Conservation (phyloP, 1,140 invertebrate species). For the Harlomillsia oculata region DNA sequence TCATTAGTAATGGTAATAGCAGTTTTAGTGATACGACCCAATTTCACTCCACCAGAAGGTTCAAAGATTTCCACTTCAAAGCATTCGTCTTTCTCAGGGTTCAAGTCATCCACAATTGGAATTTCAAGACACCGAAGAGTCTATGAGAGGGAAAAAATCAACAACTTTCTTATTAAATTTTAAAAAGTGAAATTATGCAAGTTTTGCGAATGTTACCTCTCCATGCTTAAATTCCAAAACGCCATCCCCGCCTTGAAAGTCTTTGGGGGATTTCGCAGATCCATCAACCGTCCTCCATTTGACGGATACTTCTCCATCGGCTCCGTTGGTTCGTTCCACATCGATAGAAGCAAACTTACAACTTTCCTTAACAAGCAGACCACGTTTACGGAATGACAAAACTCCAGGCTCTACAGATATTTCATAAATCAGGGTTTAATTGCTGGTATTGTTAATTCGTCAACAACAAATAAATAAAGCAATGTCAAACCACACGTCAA, state of each 20-base stretch:
- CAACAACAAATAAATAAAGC: background rate
- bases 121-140: slow-evolving; percentile 46
- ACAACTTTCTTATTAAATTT: background rate
- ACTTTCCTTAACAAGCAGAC: slow-evolving; percentile 53
- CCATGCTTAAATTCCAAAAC: slow-evolving; percentile 50
- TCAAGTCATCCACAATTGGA: slow-evolving; percentile 52
- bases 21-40: slow-evolving; percentile 49
- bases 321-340: slow-evolving; percentile 47
- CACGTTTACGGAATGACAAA: slow-evolving; percentile 51
- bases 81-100: slow-evolving; percentile 56
- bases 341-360: slow-evolving; percentile 47
- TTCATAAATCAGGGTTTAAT: slow-evolving; percentile 5
- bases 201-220: slow-evolving; percentile 40
- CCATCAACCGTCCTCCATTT: slow-evolving; percentile 53
- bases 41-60: slow-evolving; percentile 47
- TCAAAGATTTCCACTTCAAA: slow-evolving; percentile 53
- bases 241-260: slow-evolving; percentile 49
- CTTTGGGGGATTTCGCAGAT: slow-evolving; percentile 43
- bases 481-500: background rate
- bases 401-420: slow-evolving; percentile 49
- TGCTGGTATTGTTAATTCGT: background rate
- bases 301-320: slow-evolving; percentile 49
- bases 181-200: background rate
- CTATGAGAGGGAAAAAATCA: slow-evolving; percentile 35
- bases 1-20: slow-evolving; percentile 60